These are phyloP conservation scores for Colinus virginianus DNA, from an alignment of 2,113 vertebrate species.

Conservation along the genomic window DNA sequence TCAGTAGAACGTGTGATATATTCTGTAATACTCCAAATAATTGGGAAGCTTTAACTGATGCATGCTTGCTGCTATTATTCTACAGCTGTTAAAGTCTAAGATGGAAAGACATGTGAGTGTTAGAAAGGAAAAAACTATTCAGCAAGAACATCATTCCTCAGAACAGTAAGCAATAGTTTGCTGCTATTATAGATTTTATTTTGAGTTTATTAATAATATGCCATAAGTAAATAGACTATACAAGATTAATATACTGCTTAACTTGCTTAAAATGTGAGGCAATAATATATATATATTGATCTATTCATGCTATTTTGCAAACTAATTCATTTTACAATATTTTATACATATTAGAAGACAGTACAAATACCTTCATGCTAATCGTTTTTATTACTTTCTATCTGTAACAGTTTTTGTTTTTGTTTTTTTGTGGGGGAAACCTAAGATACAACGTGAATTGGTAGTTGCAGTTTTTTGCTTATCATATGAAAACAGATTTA, in stretches of 20 bases:
- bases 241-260: slow-evolving; percentile 50
- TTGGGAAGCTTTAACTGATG: slow-evolving; percentile 65
- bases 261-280: slow-evolving; percentile 46
- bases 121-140: slow-evolving; percentile 53
- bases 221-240: slow-evolving; percentile 48
- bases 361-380: slow-evolving; percentile 59
- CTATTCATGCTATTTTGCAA: slow-evolving; percentile 66
- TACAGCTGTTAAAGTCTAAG: slow-evolving; percentile 53
- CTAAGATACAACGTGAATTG: slow-evolving; percentile 29
- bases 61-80: slow-evolving; percentile 58
- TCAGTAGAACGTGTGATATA: slow-evolving; percentile 40
- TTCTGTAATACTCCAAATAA: slow-evolving; percentile 56
- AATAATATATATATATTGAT: slow-evolving; percentile 19
- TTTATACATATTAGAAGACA: slow-evolving; percentile 74
- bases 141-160: slow-evolving; percentile 38
- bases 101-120: slow-evolving; percentile 27
- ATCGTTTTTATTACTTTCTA: slow-evolving; percentile 73
- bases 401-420: slow-evolving; percentile 45
- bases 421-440: slow-evolving; percentile 47
- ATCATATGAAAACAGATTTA: slow-evolving; percentile 43
- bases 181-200: slow-evolving; percentile 33
- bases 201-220: slow-evolving; percentile 52
- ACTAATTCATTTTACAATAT: slow-evolving; percentile 63
- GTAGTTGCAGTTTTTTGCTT: slow-evolving; percentile 35
- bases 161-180: slow-evolving; percentile 62